phyloP scores from a whole-genome alignment of 2,888 invertebrate genomes.

The Vanessa cardui region DNA sequence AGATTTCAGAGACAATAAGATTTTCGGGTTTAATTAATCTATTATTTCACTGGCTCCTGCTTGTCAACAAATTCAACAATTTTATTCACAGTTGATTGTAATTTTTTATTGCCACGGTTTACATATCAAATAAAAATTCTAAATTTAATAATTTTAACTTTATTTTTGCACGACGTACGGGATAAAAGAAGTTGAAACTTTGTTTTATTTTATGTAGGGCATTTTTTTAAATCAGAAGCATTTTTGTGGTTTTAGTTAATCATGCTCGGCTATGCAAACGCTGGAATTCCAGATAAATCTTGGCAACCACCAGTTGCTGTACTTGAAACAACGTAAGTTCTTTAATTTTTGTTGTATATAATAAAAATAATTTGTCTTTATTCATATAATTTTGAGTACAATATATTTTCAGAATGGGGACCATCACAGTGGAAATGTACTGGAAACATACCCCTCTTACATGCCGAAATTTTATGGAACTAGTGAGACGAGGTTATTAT shows the following conservation, averaged over 20 bases:
- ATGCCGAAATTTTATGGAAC: slow-evolving; percentile 98
- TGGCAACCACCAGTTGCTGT: slow-evolving; percentile 94
- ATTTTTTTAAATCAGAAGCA: not conserved
- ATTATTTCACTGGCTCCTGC: too few species aligned
- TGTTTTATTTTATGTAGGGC: too few species aligned
- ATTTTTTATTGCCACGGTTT: too few species aligned
- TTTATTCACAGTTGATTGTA: too few species aligned
- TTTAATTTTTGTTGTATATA: not conserved
- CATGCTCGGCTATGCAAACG: slow-evolving; percentile 81
- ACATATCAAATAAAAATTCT: too few species aligned
- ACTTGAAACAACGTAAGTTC: slow-evolving; percentile 91
- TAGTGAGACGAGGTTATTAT: slow-evolving; percentile 96
- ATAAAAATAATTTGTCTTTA: not conserved
- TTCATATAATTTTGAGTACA: not conserved
- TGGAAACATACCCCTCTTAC: slow-evolving; percentile 99
- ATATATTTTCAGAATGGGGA: slow-evolving; percentile 91
- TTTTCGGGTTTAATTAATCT: too few species aligned
- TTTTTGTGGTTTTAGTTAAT: slow-evolving; percentile 4
- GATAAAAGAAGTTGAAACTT: too few species aligned
- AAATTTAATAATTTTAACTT: too few species aligned
- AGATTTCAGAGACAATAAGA: too few species aligned
- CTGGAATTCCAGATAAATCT: slow-evolving; percentile 92
- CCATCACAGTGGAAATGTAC: slow-evolving; percentile 95
- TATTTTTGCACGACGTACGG: too few species aligned
- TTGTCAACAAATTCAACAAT: too few species aligned